Evolutionary conservation across 2,113 vertebrate species (phyloP).

Genomic region (Echinops telfairi): DNA sequence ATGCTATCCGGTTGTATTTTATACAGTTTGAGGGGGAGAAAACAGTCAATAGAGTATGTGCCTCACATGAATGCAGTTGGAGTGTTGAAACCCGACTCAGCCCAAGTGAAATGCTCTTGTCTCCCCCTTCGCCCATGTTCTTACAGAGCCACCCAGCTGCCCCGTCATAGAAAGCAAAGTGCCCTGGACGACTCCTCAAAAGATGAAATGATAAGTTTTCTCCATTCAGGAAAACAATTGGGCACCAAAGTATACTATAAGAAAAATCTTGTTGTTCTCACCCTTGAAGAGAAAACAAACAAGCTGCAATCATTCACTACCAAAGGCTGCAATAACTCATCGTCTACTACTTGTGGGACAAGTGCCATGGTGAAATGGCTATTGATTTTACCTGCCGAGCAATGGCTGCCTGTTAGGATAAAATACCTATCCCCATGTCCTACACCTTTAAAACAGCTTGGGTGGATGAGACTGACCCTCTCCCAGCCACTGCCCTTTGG

Average conservation of each 20-base stretch:
- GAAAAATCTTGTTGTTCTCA: not conserved
- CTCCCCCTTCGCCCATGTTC: fast-evolving
- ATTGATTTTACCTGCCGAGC: not conserved
- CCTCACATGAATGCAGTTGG: not conserved
- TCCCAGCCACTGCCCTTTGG: not conserved
- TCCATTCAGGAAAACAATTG: constrained; percentile 8
- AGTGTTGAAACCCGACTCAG: not conserved
- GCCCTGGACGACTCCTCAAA: not conserved
- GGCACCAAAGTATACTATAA: not conserved
- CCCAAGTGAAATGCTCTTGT: fast-evolving
- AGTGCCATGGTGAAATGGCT: not conserved
- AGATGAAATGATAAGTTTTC: not conserved
- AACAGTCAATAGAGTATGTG: not conserved
- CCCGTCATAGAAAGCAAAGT: not conserved
- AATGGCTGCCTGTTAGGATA: not conserved
- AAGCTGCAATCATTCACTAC: not conserved
- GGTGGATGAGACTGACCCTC: not conserved
- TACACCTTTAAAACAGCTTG: not conserved
- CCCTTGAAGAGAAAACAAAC: not conserved
- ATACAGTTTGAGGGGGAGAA: not conserved
- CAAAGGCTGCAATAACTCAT: not conserved
- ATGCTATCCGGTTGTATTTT: not conserved
- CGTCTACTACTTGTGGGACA: not conserved
- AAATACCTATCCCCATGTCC: not conserved
- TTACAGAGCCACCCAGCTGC: not conserved